Conservation (phyloP, 92 coral and sea anemone genomes). For the Paragorgia papillata region DNA sequence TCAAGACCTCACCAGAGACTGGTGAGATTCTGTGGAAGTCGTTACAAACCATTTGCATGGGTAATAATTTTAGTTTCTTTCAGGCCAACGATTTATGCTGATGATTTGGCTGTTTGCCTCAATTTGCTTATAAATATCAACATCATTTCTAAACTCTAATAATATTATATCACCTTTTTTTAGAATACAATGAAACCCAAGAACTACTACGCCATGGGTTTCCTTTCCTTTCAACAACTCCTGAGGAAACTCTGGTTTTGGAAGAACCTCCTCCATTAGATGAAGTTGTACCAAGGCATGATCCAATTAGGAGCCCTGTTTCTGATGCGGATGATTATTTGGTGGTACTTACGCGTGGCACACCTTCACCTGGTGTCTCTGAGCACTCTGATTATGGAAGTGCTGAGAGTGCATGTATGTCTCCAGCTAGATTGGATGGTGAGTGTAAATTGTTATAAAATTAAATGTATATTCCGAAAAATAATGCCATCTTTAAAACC, state of each 20-base stretch:
- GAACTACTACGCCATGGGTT: neutral
- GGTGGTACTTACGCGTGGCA: conserved; percentile 3
- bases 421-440: conserved; percentile 21
- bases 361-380: conserved; percentile 21
- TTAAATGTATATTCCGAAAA: no score
- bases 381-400: conserved; percentile 29
- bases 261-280: neutral
- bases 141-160: neutral
- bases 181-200: conserved; percentile 28
- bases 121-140: no score
- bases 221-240: no score
- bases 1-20: conserved; percentile 7
- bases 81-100: neutral
- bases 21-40: conserved; percentile 35
- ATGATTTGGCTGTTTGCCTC: no score
- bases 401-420: conserved; percentile 1
- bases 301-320: neutral
- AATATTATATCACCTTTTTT: neutral
- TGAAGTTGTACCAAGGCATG: neutral
- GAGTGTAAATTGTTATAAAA: neutral
- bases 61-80: neutral
- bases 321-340: conserved; percentile 12
- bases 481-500: no score
- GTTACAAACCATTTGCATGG: conserved; percentile 12
- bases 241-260: neutral